Evolutionary conservation across 2,113 vertebrate genomes (phyloP).

Genomic region (Erythrolamprus reginae): DNA sequence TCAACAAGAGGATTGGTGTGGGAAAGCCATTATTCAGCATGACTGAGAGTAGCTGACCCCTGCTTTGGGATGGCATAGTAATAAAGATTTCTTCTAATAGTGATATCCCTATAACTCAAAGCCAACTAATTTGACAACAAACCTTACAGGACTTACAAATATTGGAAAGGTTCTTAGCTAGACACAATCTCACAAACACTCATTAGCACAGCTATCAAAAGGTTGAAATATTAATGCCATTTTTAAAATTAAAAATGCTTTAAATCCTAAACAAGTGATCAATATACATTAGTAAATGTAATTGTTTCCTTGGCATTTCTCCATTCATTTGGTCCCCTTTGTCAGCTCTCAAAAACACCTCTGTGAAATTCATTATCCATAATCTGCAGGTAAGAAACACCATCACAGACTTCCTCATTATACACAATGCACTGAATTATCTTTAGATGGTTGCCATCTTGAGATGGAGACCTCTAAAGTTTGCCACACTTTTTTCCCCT

Average conservation of each 20-base stretch:
- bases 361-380: slow-evolving; percentile 62
- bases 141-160: slow-evolving; percentile 58
- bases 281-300: slow-evolving; percentile 89
- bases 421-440: slow-evolving; percentile 67
- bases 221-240: slow-evolving; percentile 81
- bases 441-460: slow-evolving; percentile 34
- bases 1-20: slow-evolving; percentile 2
- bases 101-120: slow-evolving; percentile 59
- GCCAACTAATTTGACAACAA: slow-evolving; percentile 61
- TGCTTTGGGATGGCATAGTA: slow-evolving; percentile 35
- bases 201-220: slow-evolving; percentile 69
- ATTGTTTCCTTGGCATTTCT: slow-evolving; percentile 81
- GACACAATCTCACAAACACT: slow-evolving; percentile 57
- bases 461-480: slow-evolving; percentile 62
- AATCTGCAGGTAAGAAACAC: slow-evolving; percentile 46
- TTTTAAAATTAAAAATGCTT: slow-evolving; percentile 77
- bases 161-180: slow-evolving; percentile 61
- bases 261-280: slow-evolving; percentile 86
- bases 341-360: slow-evolving; percentile 61
- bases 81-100: slow-evolving; percentile 53
- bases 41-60: slow-evolving; percentile 16
- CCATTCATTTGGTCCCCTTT: slow-evolving; percentile 75
- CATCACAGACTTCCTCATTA: slow-evolving; percentile 60
- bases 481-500: slow-evolving; percentile 42
- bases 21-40: slow-evolving; percentile 3